phyloP scores from a whole-genome alignment of 2,888 invertebrate species.

The Chaitophorus viminalis region DNA sequence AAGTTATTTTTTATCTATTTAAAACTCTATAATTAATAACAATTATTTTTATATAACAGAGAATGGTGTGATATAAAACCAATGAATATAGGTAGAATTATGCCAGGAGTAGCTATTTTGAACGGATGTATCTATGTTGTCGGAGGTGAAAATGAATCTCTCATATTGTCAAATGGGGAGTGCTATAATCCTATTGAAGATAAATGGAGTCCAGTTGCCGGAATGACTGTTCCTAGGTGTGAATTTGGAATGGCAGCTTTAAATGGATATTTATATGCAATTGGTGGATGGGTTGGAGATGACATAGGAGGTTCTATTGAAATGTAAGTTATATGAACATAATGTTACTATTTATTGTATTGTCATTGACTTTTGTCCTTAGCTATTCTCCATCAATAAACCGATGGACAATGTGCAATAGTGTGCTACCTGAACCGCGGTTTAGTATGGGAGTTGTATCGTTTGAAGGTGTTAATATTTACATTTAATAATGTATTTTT shows the following conservation, averaged over 20 bases:
- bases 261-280: constrained; percentile 84
- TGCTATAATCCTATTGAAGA: constrained; percentile 80
- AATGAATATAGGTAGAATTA: constrained; percentile 85
- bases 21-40: background rate
- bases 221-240: constrained; percentile 78
- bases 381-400: constrained; percentile 81
- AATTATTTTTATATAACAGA: constrained; percentile 67
- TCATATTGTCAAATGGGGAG: constrained; percentile 89
- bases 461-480: constrained; percentile 74
- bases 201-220: constrained; percentile 68
- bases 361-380: constrained; percentile 50
- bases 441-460: constrained; percentile 93
- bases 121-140: constrained; percentile 89
- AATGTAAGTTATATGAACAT: constrained; percentile 67
- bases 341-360: constrained; percentile 9
- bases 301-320: constrained; percentile 91
- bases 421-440: constrained; percentile 80
- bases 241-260: constrained; percentile 89
- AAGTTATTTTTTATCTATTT: constrained; percentile 63
- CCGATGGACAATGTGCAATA: constrained; percentile 81
- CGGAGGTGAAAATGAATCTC: constrained; percentile 90
- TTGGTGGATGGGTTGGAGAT: constrained; percentile 94
- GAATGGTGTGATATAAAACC: constrained; percentile 84
- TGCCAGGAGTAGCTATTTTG: constrained; percentile 86
- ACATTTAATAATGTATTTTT: background rate